Percentiles rank a stretch among this genome's conserved stretches.
phyloP scores from a whole-genome alignment of 1,140 invertebrate genomes.

The Drosophila triauraria region DNA sequence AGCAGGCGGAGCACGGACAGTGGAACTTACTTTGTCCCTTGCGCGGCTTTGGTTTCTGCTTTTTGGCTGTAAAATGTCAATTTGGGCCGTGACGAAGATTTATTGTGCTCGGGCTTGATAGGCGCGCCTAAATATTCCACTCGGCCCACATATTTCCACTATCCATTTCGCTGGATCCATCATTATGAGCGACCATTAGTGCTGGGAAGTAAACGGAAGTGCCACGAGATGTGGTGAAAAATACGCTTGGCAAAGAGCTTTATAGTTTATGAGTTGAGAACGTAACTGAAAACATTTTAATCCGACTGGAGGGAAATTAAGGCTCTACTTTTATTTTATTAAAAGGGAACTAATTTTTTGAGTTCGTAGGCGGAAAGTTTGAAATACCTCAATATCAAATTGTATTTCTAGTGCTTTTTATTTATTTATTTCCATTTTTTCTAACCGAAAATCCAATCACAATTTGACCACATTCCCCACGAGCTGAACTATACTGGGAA shows the following conservation, averaged over 20 bases:
- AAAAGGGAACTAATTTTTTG: no score
- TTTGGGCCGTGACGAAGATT: constrained; percentile 83
- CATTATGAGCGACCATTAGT: constrained; percentile 10
- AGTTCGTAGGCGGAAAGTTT: background rate
- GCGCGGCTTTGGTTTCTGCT: constrained; percentile 42
- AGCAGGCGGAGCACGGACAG: constrained; percentile 13
- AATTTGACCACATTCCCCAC: constrained; percentile 7
- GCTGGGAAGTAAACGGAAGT: background rate
- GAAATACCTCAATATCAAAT: no score
- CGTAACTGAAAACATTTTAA: no score
- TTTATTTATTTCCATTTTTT: constrained; percentile 1
- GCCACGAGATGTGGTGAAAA: background rate
- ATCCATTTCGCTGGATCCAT: constrained; percentile 21
- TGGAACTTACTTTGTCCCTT: constrained; percentile 68
- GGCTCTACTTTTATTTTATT: no score
- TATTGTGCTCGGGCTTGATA: constrained; percentile 72
- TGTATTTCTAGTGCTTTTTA: background rate
- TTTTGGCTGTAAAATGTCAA: constrained; percentile 82
- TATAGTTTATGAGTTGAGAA: no score
- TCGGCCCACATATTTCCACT: constrained; percentile 33
- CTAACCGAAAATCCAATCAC: constrained; percentile 2
- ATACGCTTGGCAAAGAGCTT: background rate
- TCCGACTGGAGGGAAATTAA: no score
- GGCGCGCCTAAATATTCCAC: constrained; percentile 59
- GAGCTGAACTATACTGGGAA: background rate